Evolutionary conservation across 2,797 vertebrate species (phyloP), one percentile per base, ranked within the genome.

Genomic region (Enteromius treurensis): DNA sequence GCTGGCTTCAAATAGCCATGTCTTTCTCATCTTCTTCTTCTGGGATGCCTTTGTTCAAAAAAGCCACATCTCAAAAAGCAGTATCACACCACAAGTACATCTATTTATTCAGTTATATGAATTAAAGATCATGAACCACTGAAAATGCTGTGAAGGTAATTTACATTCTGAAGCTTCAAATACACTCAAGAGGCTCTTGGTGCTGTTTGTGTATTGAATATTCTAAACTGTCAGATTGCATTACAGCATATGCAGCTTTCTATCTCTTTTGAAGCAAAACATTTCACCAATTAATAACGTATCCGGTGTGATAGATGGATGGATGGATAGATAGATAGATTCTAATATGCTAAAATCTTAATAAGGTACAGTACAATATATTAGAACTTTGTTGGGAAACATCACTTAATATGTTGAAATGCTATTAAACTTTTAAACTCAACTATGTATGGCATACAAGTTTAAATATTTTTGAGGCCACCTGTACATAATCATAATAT

Each of bases 1-100:
- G 51, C 79, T 55, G 70, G 42, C 26, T 71, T 65, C 29, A 73
- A 23, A 70, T n/a, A 58, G 45, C 47, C 68, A 49, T 4, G 3
- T 32, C 19, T 53, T 14, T 19, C 34, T 55, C 4, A 6, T 76
- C 49, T 40, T 67, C 34, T 40, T 67, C 13, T 40, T 67, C 4
- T 53, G 34, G 14, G 45, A 47, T 51, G 14, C 21, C 45, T 47
- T 74, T 64, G 58, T 26, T 21, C 40, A 26, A 34, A 37, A 81
- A 49, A 21, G 11, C 5, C 29, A 51, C 42, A 34, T 47, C 40
- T 21, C 9, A 55, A 80, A 37, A 73, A 70, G 21, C 7, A 51
- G 34, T 45, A 45, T 64, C 13, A 29, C 9, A 64, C 26, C 45
- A 64, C 17, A 47, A 68, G 23, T n/a, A 49, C 69, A 53, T 34